Percentiles rank a stretch among this genome's conserved stretches.
These are phyloP conservation scores for Bombus sibiricus DNA, from an alignment of 1,140 invertebrate genomes.

Conservation along the genomic window DNA sequence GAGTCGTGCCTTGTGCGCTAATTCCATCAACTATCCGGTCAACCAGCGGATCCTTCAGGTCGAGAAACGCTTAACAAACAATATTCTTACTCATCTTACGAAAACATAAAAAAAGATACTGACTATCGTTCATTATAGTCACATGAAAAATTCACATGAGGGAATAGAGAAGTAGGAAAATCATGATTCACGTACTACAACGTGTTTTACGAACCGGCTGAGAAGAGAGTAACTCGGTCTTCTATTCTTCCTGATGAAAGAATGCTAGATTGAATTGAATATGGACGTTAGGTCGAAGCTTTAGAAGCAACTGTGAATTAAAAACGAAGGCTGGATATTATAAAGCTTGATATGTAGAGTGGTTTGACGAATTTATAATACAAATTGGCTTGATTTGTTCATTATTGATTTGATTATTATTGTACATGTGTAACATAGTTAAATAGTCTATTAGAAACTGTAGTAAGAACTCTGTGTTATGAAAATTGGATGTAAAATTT, in stretches of 20 bases:
- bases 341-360: background rate
- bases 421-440: background rate
- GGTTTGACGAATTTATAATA: background rate
- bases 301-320: background rate
- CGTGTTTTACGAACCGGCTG: background rate
- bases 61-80: slow-evolving; percentile 8
- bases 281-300: background rate
- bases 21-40: slow-evolving; percentile 49
- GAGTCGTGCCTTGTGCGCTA: slow-evolving; percentile 57
- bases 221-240: background rate
- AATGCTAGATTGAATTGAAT: slow-evolving; percentile 5
- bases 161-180: background rate
- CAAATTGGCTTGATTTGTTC: background rate
- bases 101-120: background rate
- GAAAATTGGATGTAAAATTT: background rate
- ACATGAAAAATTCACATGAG: background rate
- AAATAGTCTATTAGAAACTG: background rate
- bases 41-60: background rate
- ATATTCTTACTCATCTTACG: background rate
- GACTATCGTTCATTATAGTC: background rate
- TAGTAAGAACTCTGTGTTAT: background rate
- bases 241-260: slow-evolving; percentile 1
- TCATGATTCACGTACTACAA: background rate
- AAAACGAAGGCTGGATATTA: background rate
- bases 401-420: background rate